Evolutionary conservation across 2,113 vertebrate genomes (phyloP), one percentile per base, ranked within the genome.

Genomic region (Lasiurus cinereus): DNA sequence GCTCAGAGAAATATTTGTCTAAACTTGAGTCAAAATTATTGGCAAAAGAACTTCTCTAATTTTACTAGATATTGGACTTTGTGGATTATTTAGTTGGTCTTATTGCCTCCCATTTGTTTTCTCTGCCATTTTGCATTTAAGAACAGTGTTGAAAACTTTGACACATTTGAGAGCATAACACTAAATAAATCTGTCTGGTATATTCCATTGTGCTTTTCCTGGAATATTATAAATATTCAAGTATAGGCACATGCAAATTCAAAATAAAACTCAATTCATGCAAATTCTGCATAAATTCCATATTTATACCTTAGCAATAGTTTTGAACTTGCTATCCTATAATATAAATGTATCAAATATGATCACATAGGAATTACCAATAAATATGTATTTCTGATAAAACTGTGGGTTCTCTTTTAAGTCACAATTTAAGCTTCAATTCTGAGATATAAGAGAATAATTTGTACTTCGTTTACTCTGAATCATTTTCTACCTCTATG

Each of bases 381-480:
- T 89, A 97, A 86, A 94, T 97, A 46, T 59, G 87, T 93, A 97
- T 94, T 97, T 97, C 95, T 97, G 96, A 96, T 97, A 94, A 96
- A 97, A 97, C 95, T 88, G 43, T 74, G 43, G 79, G 91, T 88
- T 97, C 70, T 77, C 96, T 91, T 95, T 91, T 96, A 95, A 96
- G 95, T 97, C 84, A 83, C 89, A 95, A 96, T 83, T 98, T 50
- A 29, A 96, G 29, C 85, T 2, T 97, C 94, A 93, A 92, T 96
- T 97, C 93, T 73, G 90, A 89, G 89, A 87, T 54, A 4, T 96
- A 97, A 85, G 95, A 96, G 93, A 98, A 98, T 98, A 98, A 98
- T 98, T 98, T 98, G 93, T 89, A 95, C 96, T 97, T 98, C 97
- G 97, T 98, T 98, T 98, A 97, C 97, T 98, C 96, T 95, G 97